Evolutionary conservation across 2,888 invertebrate species (phyloP), one percentile per base, ranked within the genome.

Genomic region (Norana najaformis): DNA sequence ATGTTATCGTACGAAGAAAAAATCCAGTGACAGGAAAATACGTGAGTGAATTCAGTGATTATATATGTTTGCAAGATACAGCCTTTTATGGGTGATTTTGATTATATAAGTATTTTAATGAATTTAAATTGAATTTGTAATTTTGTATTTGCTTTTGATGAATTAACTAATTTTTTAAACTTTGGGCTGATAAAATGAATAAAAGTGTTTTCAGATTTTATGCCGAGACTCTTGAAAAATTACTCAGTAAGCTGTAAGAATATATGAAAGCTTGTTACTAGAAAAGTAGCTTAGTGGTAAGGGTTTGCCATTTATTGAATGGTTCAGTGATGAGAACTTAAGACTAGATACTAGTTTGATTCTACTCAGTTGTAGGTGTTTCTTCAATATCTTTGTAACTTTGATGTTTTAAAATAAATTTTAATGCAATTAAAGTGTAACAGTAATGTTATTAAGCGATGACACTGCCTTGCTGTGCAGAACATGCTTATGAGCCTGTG

Each of bases 1-100:
- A 99, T 94, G 98, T 99, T 69, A 96, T 98, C 93, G 99, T 99
- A 0, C 96, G 99, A n/a, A 97, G 97, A 88, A 96, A 97, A 93
- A 98, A 98, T 95, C 96, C 96, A 91, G 96, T 97, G 94, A 97
- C 97, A n/a, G 96, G 96, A 82, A 97, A 97, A 94, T 97, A 96
- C 95, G 97, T 98, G 92, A 94, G 95, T 94, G 69, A 30, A 69
- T 11, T 8, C n/a, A 69, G 3, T 1, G 30, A n/a, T 69, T 69
- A n/a, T n/a, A n/a, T n/a, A 8, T 69, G 69, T 69, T 69, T 69
- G 8, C 14, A 69, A n/a, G 69, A 16, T 69, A n/a, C n/a, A 16
- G n/a, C n/a, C 69, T 69, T n/a, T n/a, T n/a, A 69, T 69, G n/a
- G 16, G 69, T 69, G n/a, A 69, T 69, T 69, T n/a, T n/a, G 30